phyloP scores from a whole-genome alignment of 2,797 vertebrate genomes.

The Malurus leucopterus region DNA sequence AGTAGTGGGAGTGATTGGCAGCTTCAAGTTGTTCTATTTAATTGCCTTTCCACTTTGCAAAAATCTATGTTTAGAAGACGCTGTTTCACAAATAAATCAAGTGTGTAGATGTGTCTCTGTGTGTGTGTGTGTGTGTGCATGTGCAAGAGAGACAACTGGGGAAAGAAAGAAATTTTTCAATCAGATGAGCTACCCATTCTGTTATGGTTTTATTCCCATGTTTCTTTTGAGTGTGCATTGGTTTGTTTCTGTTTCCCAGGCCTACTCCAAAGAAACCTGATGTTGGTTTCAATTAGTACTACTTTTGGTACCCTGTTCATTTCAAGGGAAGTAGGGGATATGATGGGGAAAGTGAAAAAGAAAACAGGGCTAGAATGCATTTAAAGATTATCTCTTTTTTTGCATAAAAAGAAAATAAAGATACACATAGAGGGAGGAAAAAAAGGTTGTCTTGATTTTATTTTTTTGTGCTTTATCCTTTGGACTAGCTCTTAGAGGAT shows the following conservation, averaged over 20 bases:
- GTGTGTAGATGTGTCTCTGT: background rate
- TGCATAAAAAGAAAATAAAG: background rate
- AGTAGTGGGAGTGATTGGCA: slow-evolving; percentile 72
- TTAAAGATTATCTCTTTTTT: background rate
- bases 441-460: background rate
- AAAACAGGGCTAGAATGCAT: background rate
- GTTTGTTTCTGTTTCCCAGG: background rate
- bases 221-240: background rate
- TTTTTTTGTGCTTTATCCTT: background rate
- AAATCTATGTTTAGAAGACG: slow-evolving; percentile 68
- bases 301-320: background rate
- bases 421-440: background rate
- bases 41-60: slow-evolving; percentile 70
- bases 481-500: background rate
- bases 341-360: background rate
- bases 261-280: background rate
- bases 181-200: slow-evolving; percentile 18
- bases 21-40: slow-evolving; percentile 76
- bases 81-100: slow-evolving; percentile 71
- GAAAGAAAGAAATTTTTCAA: slow-evolving; percentile 44
- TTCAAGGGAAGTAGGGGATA: background rate
- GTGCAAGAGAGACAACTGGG: background rate
- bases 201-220: slow-evolving; percentile 6
- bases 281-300: background rate
- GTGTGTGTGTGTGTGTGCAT: background rate